These are phyloP conservation scores for Drosophila erecta DNA, from an alignment of 1,140 invertebrate genomes.

Conservation along the genomic window DNA sequence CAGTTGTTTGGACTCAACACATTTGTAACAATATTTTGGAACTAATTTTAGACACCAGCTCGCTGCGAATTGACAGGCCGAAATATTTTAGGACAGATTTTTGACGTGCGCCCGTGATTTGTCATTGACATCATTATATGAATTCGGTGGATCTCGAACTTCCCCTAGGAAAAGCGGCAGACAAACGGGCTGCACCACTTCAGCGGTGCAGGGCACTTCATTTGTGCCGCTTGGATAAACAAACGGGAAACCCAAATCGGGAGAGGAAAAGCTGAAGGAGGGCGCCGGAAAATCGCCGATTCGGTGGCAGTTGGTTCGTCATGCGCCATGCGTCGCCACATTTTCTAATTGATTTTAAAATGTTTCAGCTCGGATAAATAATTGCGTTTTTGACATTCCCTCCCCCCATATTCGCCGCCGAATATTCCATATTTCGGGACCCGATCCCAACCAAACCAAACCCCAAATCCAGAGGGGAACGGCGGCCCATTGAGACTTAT, in stretches of 20 bases:
- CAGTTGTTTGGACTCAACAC: constrained; percentile 84
- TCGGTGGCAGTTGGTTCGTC: constrained; percentile 31
- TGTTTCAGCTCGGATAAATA: constrained; percentile 84
- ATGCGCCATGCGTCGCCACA: constrained; percentile 82
- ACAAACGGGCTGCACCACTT: constrained; percentile 71
- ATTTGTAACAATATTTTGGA: constrained; percentile 84
- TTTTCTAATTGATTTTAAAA: constrained; percentile 84
- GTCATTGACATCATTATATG: constrained; percentile 83
- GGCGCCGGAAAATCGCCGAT: constrained; percentile 11
- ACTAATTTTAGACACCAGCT: constrained; percentile 79
- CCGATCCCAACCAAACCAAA: too few species aligned
- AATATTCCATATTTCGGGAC: constrained; percentile 37
- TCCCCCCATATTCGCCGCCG: constrained; percentile 2
- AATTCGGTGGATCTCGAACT: constrained; percentile 17
- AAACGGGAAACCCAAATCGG: constrained; percentile 16
- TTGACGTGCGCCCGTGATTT: constrained; percentile 84
- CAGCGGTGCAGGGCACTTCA: constrained; percentile 65
- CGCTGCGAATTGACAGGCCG: constrained; percentile 75
- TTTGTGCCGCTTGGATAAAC: constrained; percentile 81
- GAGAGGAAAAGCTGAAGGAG: constrained; percentile 3
- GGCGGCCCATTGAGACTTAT: constrained; percentile 49
- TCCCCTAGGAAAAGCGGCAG: constrained; percentile 43
- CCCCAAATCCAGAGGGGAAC: constrained; percentile 6
- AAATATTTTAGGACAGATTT: constrained; percentile 84
- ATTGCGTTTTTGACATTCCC: constrained; percentile 82